Conservation (phyloP, 2,113 vertebrate species). For the Hiodon alosoides region DNA sequence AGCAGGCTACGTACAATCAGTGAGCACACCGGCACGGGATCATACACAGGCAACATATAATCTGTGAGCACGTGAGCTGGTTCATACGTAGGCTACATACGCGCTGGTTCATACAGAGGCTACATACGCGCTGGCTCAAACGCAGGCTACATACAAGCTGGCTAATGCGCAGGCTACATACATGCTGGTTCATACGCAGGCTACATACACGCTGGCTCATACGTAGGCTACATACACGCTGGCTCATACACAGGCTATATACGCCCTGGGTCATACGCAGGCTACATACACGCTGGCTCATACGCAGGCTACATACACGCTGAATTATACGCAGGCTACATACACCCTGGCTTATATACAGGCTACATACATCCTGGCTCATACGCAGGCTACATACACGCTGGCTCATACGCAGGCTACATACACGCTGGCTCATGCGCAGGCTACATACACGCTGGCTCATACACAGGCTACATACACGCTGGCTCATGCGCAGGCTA, state of each 20-base stretch:
- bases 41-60: not conserved
- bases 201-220: not conserved
- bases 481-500: not conserved
- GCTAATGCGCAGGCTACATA: constrained; percentile 3
- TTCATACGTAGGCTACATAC: not conserved
- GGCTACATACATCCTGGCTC: not conserved
- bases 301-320: constrained; percentile 3
- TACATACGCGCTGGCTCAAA: not conserved
- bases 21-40: too few relatives aligned
- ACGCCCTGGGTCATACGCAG: not conserved
- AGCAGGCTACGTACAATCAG: not conserved
- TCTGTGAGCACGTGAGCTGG: not conserved
- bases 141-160: too few relatives aligned
- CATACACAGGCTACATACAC: constrained; percentile 1
- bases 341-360: not conserved
- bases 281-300: not conserved
- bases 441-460: not conserved
- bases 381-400: too few relatives aligned
- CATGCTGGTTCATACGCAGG: not conserved
- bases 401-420: not conserved
- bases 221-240: not conserved
- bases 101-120: not conserved
- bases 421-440: not conserved
- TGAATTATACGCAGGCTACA: not conserved
- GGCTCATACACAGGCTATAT: too few relatives aligned